Conservation (phyloP, 2,888 invertebrate species). For the Ceratothoa steindachneri region DNA sequence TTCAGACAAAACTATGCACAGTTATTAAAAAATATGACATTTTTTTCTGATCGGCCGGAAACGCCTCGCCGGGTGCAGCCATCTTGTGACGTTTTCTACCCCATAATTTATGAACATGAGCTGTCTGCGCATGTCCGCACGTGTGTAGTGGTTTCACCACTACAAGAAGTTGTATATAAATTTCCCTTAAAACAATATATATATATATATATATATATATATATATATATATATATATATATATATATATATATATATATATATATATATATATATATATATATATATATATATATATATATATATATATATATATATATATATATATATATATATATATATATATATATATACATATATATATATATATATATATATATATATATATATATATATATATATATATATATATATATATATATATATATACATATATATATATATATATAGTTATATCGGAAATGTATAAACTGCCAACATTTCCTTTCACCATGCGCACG, state of each 20-base stretch:
- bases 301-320: slow-evolving; percentile 17
- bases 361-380: slow-evolving; percentile 13
- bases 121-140: too few relatives aligned
- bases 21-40: too few relatives aligned
- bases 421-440: not conserved
- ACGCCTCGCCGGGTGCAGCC: too few relatives aligned
- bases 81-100: too few relatives aligned
- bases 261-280: slow-evolving; percentile 17
- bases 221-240: slow-evolving; percentile 9
- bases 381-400: slow-evolving; percentile 9
- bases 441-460: too few relatives aligned
- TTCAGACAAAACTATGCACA: too few relatives aligned
- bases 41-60: too few relatives aligned
- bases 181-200: too few relatives aligned
- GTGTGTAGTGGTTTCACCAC: too few relatives aligned
- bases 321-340: slow-evolving; percentile 13
- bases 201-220: slow-evolving; percentile 15
- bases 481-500: too few relatives aligned
- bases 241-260: slow-evolving; percentile 11
- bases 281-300: slow-evolving; percentile 21
- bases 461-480: too few relatives aligned
- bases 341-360: slow-evolving; percentile 14
- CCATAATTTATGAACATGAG: too few relatives aligned
- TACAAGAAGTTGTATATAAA: slow-evolving; percentile 7
- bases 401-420: slow-evolving; percentile 8